Evolutionary conservation across 2,797 vertebrate species (phyloP).

Genomic region (Xenentodon cancila): DNA sequence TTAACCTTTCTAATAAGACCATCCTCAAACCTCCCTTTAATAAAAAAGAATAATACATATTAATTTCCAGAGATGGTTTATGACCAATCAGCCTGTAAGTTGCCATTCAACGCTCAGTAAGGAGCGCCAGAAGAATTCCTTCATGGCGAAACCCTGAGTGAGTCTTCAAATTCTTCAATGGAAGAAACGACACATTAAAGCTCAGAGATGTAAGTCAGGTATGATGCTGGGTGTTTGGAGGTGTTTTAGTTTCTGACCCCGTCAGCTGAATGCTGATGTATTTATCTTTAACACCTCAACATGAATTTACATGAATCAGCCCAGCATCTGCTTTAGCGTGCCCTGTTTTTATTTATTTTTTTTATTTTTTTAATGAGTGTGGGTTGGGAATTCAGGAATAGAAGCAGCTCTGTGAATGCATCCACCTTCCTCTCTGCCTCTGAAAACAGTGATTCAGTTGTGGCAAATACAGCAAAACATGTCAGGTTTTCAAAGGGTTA

Average conservation of each 20-base stretch:
- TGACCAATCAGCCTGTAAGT: conserved; percentile 9
- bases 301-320: conserved; percentile 67
- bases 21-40: not conserved
- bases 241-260: conserved; percentile 35
- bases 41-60: conserved; percentile 16
- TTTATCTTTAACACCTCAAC: conserved; percentile 43
- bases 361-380: conserved; percentile 58
- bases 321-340: conserved; percentile 60
- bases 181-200: not conserved
- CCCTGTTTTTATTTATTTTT: conserved; percentile 59
- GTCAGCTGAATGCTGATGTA: conserved; percentile 36
- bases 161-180: conserved; percentile 1
- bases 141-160: not conserved
- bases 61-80: conserved; percentile 20
- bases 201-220: not conserved
- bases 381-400: conserved; percentile 67
- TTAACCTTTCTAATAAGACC: conserved; percentile 31
- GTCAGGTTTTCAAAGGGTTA: conserved; percentile 23
- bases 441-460: conserved; percentile 34
- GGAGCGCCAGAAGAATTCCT: not conserved
- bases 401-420: conserved; percentile 54
- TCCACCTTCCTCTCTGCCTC: conserved; percentile 26
- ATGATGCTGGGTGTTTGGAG: conserved; percentile 10
- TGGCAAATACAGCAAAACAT: conserved; percentile 47
- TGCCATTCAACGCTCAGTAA: not conserved